A percentile compares a stretch with the other conserved stretches of the same genome.
phyloP scores from a whole-genome alignment of 2,888 invertebrate genomes.

The Ligdia adustata region DNA sequence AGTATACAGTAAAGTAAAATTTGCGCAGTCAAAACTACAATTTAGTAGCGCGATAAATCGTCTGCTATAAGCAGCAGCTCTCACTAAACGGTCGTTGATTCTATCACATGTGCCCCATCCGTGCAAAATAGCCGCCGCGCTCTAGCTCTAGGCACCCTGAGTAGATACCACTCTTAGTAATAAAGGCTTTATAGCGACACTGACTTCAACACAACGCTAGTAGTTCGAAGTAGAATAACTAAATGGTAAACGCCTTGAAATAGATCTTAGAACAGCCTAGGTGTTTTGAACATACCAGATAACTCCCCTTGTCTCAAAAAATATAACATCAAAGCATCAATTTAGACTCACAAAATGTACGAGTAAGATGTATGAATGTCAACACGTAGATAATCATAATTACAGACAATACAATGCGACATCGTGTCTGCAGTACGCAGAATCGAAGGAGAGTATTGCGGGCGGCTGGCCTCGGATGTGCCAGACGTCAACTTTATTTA shows the following conservation, averaged over 20 bases:
- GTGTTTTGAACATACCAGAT: conserved; percentile 18
- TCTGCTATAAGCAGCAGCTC: conserved; percentile 40
- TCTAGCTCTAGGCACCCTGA: conserved; percentile 33
- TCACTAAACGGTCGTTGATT: conserved; percentile 53
- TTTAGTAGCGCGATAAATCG: conserved; percentile 50
- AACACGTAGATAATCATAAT: conserved; percentile 22
- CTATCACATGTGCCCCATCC: conserved; percentile 44
- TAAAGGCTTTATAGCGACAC: conserved; percentile 38
- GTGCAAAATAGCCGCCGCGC: conserved; percentile 37
- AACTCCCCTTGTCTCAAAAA: too few species aligned
- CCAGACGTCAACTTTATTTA: conserved; percentile 58
- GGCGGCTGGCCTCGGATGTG: conserved; percentile 43
- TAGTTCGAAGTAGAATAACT: conserved; percentile 16
- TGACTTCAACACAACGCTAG: conserved; percentile 31
- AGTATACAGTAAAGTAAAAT: conserved; percentile 50
- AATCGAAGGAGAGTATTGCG: conserved; percentile 58
- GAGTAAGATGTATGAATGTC: conserved; percentile 19
- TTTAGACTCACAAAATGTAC: conserved; percentile 17
- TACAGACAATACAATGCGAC: conserved; percentile 26
- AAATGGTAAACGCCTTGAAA: conserved; percentile 25
- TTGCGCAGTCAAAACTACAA: conserved; percentile 53
- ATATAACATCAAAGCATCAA: too few species aligned
- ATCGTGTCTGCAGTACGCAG: conserved; percentile 25
- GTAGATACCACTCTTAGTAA: conserved; percentile 45
- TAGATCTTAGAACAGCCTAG: conserved; percentile 19